Evolutionary conservation across 1,140 invertebrate species (phyloP), one percentile per base, ranked within the genome.

Genomic region (Drosophila simulans): DNA sequence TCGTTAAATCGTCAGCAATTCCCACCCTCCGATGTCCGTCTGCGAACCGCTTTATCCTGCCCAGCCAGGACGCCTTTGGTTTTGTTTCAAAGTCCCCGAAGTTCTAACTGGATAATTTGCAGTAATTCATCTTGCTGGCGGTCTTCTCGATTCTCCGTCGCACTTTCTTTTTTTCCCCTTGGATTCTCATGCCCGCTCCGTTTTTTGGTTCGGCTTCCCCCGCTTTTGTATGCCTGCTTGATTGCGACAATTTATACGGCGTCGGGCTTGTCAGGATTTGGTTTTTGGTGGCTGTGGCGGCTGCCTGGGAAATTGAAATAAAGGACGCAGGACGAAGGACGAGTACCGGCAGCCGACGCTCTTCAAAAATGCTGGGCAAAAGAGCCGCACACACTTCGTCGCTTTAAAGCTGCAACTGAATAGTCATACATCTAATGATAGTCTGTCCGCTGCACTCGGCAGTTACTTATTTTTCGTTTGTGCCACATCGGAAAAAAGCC

Each of bases 61-160:
- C 62, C 34, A 37, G 45, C 64, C 52, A 31, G 31, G 31, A 42
- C 59, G 60, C 63, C 56, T 60, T 69, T 69, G 57, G 73, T 69
- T 77, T 76, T 76, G 54, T 77, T 75, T 66, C 73, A 69, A 77
- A 77, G 55, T 69, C 74, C 55, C 73, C 62, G 42, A 76, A 77
- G 72, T 77, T 76, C 73, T 84, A 89, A 88, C 80, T 84, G 80
- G 77, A 89, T 89, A 89, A 88, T 88, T 88, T 84, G 68, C 76
- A 89, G 83, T 84, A 88, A 88, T 88, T 88, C 80, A 88, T 88
- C 83, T 84, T 89, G 63, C 79, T 72, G 79, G 55, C 70, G 60
- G 68, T 81, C 81, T 77, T 78, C 52, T 56, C 54, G 22, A 55
- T 60, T 59, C 37, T 49, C 31, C 8, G 55, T 57, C 40, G 7